Base-by-base conservation (phyloP, 92 coral and sea anemone genomes). In the Zoanthus sociatus region DNA sequence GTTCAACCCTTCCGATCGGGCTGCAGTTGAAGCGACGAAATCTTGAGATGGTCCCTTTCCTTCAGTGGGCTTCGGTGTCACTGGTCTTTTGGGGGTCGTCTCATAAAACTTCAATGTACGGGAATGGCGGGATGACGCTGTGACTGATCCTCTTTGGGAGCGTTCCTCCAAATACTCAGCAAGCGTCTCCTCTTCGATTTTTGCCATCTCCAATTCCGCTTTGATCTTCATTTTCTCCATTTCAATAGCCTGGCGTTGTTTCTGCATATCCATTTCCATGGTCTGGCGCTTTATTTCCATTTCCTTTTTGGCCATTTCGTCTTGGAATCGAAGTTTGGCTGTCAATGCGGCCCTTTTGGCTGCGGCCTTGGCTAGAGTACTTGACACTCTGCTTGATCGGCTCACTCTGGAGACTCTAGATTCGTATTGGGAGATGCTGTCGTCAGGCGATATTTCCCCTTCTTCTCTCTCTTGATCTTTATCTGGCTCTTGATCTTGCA, bases 1-100 rank as follows among this genome's bases (percentile, higher is more conserved):
- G 72, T 67, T 67, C 72, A 67, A 67, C 72, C 72, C 72, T 67
- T 67, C 42, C 72, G 72, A 67, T 67, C 72, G 72, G 72, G 72
- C 72, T 67, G 72, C 33, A 67, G 72, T 67, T 18, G 72, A 67
- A 67, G 72, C 20, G 72, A 67, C 72, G 72, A 67, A 67, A 67
- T 67, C 72, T 67, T 67, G 72, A 67, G 72, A 67, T 67, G 72
- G 72, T 67, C 72, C 72, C 33, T 67, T 67, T 67, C 72, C 72
- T 67, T 67, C 72, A 67, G 72, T 56, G 64, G 64, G 64, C 16
- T 56, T 56, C 64, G 64, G 64, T 56, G 64, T 56, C 64, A 56
- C 64, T 56, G 64, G 64, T 56, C 64, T 5, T 12, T 8, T 56
- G 64, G 64, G 64, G 64, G 64, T 56, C 64, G 16, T 56, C 64